Evolutionary conservation across 1,140 invertebrate genomes (phyloP), one percentile per base, ranked within the genome.

Genomic region (Heliconius hewitsoni): DNA sequence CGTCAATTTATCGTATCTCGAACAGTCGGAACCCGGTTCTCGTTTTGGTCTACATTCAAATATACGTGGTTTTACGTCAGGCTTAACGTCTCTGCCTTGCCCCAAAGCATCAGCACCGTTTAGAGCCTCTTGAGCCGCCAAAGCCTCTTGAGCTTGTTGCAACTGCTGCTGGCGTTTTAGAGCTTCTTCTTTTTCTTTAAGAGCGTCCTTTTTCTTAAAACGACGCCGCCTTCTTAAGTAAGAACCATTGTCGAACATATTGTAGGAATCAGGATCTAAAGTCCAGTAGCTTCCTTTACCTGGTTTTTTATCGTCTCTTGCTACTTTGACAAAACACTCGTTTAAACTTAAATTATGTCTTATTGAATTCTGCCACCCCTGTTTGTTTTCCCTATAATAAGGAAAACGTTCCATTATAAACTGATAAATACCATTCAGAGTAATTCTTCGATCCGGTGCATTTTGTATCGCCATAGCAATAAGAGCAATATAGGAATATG

Each of bases 201-300:
- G 86, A 0, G 97, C 98, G 90, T 99, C 98, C 90, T 99, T 99
- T 95, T 99, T 99, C 95, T 99, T 99, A 94, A 99, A 99, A 4
- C 98, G 96, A 79, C 98, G 95, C 52, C 98, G 95, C 13, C 98
- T 96, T n/a, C 98, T 95, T 79, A 99, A 95, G 90, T 99, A 99
- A 13, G 98, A 98, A 0, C 99, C 99, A 87, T 99, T 99, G 88
- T 99, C 99, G 93, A 99, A 99, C 99, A 99, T 99, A 91, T 99
- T 99, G 88, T 99, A 98, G 0, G 97, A 98, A 89, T 99, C 98
- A 0, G 98, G 99, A 90, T 99, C 98, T 39, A 99, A 94, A 0
- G 98, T 99, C 99, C 99, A 99, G 91, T 99, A 99, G 87, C 98
- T 98, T 2, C 99, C 99, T 93, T 99, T 99, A 0, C 98, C 98